Base-by-base conservation (phyloP, 2,113 vertebrate species). In the Laticauda laticaudata region DNA sequence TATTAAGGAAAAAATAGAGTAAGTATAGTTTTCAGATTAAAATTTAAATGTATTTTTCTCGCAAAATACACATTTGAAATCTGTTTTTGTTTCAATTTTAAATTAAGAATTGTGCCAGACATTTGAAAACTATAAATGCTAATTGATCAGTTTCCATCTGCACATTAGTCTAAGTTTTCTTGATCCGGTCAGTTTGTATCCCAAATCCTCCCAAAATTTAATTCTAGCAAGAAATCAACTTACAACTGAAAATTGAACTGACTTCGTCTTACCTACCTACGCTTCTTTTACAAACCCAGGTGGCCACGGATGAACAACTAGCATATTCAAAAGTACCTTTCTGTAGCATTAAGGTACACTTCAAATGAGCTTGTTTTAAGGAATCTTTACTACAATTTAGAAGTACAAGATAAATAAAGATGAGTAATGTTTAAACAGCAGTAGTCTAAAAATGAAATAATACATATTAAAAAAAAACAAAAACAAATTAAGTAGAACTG, bases 201-300 rank as follows among this genome's bases (percentile, higher is more conserved):
- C 11, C 0, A 75, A 90, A 8, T 43, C 34, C 15, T 4, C 4
- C 12, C 53, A 23, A 61, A 29, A 34, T 34, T n/a, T n/a, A 26
- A 57, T 91, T 59, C 26, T 2, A 43, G 5, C 14, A 54, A 26
- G 57, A 9, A 20, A 0, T 34, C 15, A 26, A 21, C 5, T 89
- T 55, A n/a, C 39, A 4, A n/a, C 7, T 51, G 26, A 15, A 26
- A 26, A 59, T 54, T 5, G 29, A 10, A 61, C 20, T 29, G 43
- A 90, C 48, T 87, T 86, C 11, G 9, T 90, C 81, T 94, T 94
- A 94, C 93, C 75, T 69, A 94, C 93, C 91, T 56, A 64, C 55
- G 11, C 10, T 89, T 43, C 93, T 90, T 69, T 94, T 91, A 90
- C 93, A 94, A 92, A 90, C 57, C 88, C 91, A 94, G 26, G 18